These are phyloP conservation scores for Dimorphilus gyrociliatus DNA, from an alignment of 2,888 invertebrate genomes.

Conservation along the genomic window DNA sequence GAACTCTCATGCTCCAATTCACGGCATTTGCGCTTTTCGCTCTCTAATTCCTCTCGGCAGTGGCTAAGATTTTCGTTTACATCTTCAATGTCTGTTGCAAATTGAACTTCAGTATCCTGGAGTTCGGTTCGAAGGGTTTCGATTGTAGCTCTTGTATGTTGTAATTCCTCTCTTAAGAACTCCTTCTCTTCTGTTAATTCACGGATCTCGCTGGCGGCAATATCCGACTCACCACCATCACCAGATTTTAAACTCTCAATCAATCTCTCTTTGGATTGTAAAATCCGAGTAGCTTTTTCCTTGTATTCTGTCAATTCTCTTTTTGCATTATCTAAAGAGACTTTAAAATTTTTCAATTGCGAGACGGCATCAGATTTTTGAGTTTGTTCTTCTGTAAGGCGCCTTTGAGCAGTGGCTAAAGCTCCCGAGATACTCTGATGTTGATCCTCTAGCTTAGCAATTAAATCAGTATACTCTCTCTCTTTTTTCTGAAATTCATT, in stretches of 20 bases:
- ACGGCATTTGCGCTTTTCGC: conserved; percentile 34
- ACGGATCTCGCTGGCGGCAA: conserved; percentile 43
- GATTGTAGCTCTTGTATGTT: conserved; percentile 39
- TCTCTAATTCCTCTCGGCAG: conserved; percentile 40
- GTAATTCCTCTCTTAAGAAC: conserved; percentile 45
- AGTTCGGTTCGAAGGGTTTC: conserved; percentile 41
- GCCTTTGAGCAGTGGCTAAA: conserved; percentile 26
- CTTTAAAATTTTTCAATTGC: conserved; percentile 36
- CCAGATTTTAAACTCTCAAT: conserved; percentile 12
- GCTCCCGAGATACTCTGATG: conserved; percentile 37
- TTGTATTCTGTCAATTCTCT: conserved; percentile 57
- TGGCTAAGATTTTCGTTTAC: conserved; percentile 36
- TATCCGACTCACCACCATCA: conserved; percentile 14
- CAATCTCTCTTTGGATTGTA: conserved; percentile 53
- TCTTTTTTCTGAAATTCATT: no score
- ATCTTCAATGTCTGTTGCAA: conserved; percentile 39
- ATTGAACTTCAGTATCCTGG: conserved; percentile 39
- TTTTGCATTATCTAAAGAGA: conserved; percentile 34
- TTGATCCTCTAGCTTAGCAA: conserved; percentile 39
- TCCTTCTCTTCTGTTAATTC: conserved; percentile 47
- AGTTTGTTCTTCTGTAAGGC: conserved; percentile 29
- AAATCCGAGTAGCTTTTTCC: conserved; percentile 56
- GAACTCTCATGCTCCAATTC: conserved; percentile 39
- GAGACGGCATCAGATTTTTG: no score
- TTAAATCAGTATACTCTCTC: no score